These are phyloP conservation scores for Reticulitermes lucifugus DNA, from an alignment of 2,888 invertebrate genomes.

Conservation along the genomic window DNA sequence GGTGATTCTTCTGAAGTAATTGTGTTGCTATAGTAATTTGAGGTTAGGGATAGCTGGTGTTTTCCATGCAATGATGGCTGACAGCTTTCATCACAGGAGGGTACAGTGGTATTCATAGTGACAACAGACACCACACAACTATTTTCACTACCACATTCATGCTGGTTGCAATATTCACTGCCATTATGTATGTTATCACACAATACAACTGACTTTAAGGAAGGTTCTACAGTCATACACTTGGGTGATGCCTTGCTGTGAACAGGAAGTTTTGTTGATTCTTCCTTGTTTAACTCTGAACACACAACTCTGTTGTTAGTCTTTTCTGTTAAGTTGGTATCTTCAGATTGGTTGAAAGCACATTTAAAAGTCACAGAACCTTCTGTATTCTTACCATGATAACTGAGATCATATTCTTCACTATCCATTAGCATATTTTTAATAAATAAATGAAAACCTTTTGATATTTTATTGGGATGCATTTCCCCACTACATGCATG, in stretches of 20 bases:
- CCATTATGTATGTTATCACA: neutral
- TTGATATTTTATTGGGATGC: conserved; percentile 26
- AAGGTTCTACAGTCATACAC: conserved; percentile 14
- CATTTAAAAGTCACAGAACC: conserved; percentile 3
- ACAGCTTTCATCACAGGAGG: neutral
- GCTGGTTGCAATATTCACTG: conserved; percentile 3
- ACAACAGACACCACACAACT: conserved; percentile 6
- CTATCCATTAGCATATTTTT: conserved; percentile 30
- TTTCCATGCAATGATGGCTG: neutral
- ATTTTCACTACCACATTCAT: conserved; percentile 14
- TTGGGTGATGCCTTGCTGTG: conserved; percentile 13
- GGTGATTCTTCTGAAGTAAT: neutral
- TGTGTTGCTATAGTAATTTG: neutral
- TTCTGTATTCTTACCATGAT: neutral
- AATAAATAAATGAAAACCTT: conserved; percentile 38
- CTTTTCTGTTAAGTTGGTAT: conserved; percentile 9
- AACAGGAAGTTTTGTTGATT: neutral
- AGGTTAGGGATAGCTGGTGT: neutral
- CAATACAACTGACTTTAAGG: neutral
- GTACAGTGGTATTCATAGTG: conserved; percentile 1
- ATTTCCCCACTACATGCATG: neutral
- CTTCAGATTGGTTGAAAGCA: conserved; percentile 4
- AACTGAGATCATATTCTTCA: conserved; percentile 13
- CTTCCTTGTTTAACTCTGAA: conserved; percentile 8
- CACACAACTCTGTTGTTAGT: neutral